Percentiles rank a stretch among this genome's conserved stretches.
Conservation (phyloP, 2,797 vertebrate species). For the Macropodus opercularis region DNA sequence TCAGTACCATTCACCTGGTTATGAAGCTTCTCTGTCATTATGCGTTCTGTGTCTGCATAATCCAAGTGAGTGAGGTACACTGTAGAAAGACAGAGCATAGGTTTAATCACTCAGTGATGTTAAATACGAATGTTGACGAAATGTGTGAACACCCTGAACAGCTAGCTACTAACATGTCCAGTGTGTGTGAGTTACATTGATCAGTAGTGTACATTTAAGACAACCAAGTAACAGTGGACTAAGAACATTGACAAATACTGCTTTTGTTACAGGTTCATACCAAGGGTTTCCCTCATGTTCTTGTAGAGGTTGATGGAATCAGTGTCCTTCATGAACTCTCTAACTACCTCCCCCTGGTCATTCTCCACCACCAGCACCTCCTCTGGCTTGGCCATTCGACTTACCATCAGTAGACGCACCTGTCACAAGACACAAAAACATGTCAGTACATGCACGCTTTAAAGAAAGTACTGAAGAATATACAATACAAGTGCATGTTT, state of each 20-base stretch:
- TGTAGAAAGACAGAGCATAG: constrained; percentile 50
- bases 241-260: background rate
- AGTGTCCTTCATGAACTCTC: constrained; percentile 99
- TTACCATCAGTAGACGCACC: constrained; percentile 98
- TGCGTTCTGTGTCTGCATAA: constrained; percentile 96
- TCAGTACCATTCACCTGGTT: constrained; percentile 98
- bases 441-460: constrained; percentile 30
- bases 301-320: constrained; percentile 99
- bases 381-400: constrained; percentile 98
- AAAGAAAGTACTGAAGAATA: constrained; percentile 1
- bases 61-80: constrained; percentile 98
- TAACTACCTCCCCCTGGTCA: constrained; percentile 97
- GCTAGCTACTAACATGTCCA: too few species aligned
- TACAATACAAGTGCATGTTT: background rate
- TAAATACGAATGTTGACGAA: too few species aligned
- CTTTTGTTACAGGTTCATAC: constrained; percentile 72
- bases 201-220: background rate
- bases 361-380: constrained; percentile 98
- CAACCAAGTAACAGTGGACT: background rate
- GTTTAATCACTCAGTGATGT: background rate
- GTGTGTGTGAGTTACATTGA: background rate
- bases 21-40: constrained; percentile 99
- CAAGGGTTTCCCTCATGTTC: constrained; percentile 98
- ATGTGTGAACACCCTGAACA: background rate
- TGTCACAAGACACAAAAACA: constrained; percentile 49